phyloP scores from a whole-genome alignment of 2,888 invertebrate species.

The Clepsis dumicolana region DNA sequence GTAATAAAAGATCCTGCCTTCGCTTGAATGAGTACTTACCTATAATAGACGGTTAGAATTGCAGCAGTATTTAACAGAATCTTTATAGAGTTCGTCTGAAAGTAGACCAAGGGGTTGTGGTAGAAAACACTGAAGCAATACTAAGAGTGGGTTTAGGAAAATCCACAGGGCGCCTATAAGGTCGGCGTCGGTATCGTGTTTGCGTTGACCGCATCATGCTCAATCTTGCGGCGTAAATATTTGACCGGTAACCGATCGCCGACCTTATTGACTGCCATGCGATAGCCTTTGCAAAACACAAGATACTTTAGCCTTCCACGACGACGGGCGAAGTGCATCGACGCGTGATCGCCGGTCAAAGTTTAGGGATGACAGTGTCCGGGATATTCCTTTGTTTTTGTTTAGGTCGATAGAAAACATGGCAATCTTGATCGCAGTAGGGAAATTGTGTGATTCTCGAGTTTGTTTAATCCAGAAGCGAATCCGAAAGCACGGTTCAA shows the following conservation, averaged over 20 bases:
- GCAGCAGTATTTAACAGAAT: background rate
- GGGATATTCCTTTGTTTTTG: constrained; percentile 7
- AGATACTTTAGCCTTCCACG: constrained; percentile 55
- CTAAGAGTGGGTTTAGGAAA: constrained; percentile 1
- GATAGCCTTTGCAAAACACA: constrained; percentile 72
- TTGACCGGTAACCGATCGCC: constrained; percentile 72
- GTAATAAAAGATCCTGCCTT: constrained; percentile 29
- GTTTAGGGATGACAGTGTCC: constrained; percentile 5
- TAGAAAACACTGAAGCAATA: background rate
- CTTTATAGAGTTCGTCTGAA: background rate
- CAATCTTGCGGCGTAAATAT: constrained; percentile 73
- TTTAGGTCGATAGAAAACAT: background rate
- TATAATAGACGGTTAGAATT: constrained; percentile 11
- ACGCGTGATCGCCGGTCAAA: constrained; percentile 34
- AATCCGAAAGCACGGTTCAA: background rate
- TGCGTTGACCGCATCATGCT: constrained; percentile 44
- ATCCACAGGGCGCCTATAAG: constrained; percentile 21
- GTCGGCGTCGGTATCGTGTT: constrained; percentile 39
- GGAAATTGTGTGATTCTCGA: background rate
- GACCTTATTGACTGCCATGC: constrained; percentile 69
- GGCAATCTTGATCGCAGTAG: background rate
- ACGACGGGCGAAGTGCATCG: constrained; percentile 43
- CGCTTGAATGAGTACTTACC: constrained; percentile 29
- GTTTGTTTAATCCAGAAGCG: background rate
- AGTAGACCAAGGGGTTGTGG: background rate